phyloP scores from a whole-genome alignment of 2,797 vertebrate genomes.

The Sebastolobus alascanus region DNA sequence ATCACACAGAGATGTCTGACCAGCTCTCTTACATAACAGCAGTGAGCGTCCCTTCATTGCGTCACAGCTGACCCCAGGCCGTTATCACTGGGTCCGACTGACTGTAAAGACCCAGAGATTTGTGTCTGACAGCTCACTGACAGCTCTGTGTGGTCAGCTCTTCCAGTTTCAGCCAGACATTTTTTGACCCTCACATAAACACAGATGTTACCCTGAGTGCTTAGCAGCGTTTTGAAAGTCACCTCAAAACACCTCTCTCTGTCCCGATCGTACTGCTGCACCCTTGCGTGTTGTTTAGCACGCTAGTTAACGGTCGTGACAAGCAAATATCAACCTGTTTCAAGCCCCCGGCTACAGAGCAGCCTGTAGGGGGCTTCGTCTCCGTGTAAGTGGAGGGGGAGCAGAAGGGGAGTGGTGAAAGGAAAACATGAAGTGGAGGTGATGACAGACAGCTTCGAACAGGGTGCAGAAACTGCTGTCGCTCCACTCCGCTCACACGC shows the following conservation, averaged over 20 bases:
- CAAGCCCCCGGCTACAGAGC: background rate
- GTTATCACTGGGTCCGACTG: conserved; percentile 8
- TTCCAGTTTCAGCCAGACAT: conserved; percentile 42
- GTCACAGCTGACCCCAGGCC: conserved; percentile 17
- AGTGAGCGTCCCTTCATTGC: background rate
- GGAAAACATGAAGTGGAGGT: too few relatives aligned
- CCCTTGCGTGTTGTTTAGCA: background rate
- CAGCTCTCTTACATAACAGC: conserved; percentile 18
- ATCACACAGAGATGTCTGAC: background rate
- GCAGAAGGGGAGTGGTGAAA: background rate
- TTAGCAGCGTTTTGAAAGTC: background rate
- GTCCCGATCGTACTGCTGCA: background rate
- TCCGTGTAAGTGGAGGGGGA: background rate
- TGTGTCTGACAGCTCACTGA: conserved; percentile 9
- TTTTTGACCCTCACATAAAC: conserved; percentile 22
- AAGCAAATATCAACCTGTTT: background rate
- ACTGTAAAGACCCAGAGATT: conserved; percentile 9
- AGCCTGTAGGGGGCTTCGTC: background rate
- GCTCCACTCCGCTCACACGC: background rate
- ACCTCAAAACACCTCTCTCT: background rate
- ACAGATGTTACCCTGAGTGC: background rate
- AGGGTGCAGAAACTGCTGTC: background rate
- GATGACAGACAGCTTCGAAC: background rate
- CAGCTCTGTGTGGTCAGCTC: conserved; percentile 23
- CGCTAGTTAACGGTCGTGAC: background rate